These are phyloP conservation scores for Hypomecis punctinalis DNA, from an alignment of 2,888 invertebrate genomes.

Conservation along the genomic window DNA sequence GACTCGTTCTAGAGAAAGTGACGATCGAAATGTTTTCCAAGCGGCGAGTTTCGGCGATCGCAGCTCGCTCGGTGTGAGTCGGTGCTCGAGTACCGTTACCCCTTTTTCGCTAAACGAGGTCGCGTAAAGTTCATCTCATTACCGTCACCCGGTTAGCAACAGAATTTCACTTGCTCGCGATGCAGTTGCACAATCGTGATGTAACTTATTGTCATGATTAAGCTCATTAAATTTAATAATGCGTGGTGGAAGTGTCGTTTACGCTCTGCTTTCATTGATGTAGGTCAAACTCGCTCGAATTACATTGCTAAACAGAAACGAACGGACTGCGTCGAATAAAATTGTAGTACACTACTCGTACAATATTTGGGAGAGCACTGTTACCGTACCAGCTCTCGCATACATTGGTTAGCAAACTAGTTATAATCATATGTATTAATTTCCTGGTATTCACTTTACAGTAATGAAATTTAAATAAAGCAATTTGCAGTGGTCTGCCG, in stretches of 20 bases:
- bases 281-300: constrained; percentile 17
- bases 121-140: constrained; percentile 65
- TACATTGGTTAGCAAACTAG: constrained; percentile 6
- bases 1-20: constrained; percentile 81
- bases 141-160: constrained; percentile 57
- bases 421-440: constrained; percentile 12
- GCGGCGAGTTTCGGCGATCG: constrained; percentile 59
- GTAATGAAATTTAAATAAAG: constrained; percentile 43
- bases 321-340: not conserved
- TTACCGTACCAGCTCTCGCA: not conserved
- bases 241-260: constrained; percentile 19
- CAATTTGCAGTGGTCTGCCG: constrained; percentile 40
- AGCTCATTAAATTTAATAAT: constrained; percentile 26
- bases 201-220: constrained; percentile 37
- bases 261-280: constrained; percentile 31
- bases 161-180: constrained; percentile 59
- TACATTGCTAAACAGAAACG: not conserved
- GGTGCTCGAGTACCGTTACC: constrained; percentile 71
- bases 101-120: constrained; percentile 72
- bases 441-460: constrained; percentile 19
- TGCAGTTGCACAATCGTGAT: constrained; percentile 49
- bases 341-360: not conserved
- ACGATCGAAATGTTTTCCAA: constrained; percentile 77
- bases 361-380: not conserved
- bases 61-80: constrained; percentile 43